Percentiles rank a stretch among this genome's conserved stretches.
phyloP scores from a whole-genome alignment of 2,113 vertebrate genomes.

The Monopterus albus region DNA sequence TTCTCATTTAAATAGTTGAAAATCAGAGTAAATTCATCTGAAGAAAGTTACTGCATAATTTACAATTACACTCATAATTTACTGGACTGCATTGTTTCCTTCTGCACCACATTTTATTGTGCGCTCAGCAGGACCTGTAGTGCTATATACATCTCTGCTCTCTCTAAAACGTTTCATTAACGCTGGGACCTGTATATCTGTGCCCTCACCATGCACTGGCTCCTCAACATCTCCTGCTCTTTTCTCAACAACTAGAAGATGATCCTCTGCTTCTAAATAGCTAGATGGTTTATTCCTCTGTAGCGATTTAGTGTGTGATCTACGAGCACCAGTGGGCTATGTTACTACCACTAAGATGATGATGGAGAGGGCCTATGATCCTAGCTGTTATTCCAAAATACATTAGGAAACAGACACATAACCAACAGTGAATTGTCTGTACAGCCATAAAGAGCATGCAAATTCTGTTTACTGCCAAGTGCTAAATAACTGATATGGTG shows the following conservation, averaged over 20 bases:
- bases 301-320: conserved; percentile 31
- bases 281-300: conserved; percentile 39
- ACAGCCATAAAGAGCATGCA: conserved; percentile 36
- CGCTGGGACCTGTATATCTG: background rate
- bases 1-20: too few relatives aligned
- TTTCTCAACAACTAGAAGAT: conserved; percentile 17
- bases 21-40: background rate
- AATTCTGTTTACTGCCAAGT: conserved; percentile 52
- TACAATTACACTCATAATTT: too few relatives aligned
- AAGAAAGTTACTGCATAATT: background rate
- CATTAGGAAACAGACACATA: conserved; percentile 43
- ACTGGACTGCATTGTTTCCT: background rate
- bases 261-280: conserved; percentile 28
- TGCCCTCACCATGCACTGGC: background rate
- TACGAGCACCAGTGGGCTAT: conserved; percentile 58
- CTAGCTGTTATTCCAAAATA: conserved; percentile 44
- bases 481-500: conserved; percentile 67
- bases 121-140: too few relatives aligned
- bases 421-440: conserved; percentile 27
- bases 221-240: conserved; percentile 20
- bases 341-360: conserved; percentile 43
- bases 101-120: background rate
- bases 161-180: background rate
- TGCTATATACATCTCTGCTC: background rate
- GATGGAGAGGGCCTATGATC: conserved; percentile 54